Percentiles rank a stretch among this genome's conserved stretches.
These are phyloP conservation scores for Orchesella flavescens DNA, from an alignment of 2,888 invertebrate species.

Conservation along the genomic window DNA sequence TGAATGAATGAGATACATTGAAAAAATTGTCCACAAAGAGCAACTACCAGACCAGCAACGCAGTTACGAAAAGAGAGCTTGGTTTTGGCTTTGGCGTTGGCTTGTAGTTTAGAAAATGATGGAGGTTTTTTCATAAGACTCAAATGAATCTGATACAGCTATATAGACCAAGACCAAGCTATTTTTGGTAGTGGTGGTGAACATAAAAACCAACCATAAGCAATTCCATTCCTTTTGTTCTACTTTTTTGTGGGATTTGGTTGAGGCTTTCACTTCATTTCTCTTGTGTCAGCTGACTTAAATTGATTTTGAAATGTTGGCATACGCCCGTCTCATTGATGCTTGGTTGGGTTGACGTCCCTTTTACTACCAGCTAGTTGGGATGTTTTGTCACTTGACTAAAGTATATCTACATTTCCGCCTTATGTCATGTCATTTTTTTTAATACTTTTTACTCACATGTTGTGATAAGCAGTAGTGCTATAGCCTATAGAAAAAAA, in stretches of 20 bases:
- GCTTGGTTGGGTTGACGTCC: too few species aligned
- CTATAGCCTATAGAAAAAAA: too few species aligned
- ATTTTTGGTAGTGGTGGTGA: conserved; percentile 26
- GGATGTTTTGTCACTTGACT: too few species aligned
- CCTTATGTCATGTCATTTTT: too few species aligned
- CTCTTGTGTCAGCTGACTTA: conserved; percentile 47
- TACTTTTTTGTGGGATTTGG: conserved; percentile 43
- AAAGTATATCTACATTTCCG: too few species aligned
- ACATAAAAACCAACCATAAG: conserved; percentile 37
- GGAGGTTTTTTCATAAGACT: conserved; percentile 7
- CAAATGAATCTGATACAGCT: conserved; percentile 39
- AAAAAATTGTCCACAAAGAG: neutral
- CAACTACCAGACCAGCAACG: too few species aligned
- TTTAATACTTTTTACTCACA: too few species aligned
- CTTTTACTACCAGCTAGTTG: too few species aligned
- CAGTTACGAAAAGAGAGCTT: neutral
- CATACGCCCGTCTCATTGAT: conserved; percentile 15
- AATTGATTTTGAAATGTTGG: conserved; percentile 54
- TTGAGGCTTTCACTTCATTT: conserved; percentile 40
- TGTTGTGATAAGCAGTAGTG: too few species aligned
- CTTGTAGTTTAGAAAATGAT: conserved; percentile 7
- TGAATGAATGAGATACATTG: neutral
- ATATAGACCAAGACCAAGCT: too few species aligned
- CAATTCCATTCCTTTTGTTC: conserved; percentile 18
- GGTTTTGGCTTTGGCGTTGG: neutral